Conservation (phyloP, 2,888 invertebrate species). For the Dichetophora obliterata region DNA sequence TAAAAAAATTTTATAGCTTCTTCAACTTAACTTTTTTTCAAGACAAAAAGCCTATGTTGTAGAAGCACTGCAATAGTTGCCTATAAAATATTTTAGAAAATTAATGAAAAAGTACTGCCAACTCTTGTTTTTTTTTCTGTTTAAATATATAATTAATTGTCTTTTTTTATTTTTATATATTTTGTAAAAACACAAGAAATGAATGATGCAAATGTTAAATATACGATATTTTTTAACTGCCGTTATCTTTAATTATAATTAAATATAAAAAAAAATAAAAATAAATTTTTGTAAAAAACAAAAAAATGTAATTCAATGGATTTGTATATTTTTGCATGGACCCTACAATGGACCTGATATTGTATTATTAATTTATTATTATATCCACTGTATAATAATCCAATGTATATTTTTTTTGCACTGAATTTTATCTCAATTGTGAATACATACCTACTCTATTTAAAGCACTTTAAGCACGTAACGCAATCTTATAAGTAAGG, state of each 20-base stretch:
- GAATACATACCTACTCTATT: not conserved
- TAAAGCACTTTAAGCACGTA: not conserved
- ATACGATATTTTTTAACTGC: constrained; percentile 51
- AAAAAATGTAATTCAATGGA: not conserved
- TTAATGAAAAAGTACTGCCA: constrained; percentile 20
- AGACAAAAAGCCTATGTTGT: not conserved
- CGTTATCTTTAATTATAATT: constrained; percentile 59
- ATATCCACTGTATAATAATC: not conserved
- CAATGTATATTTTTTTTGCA: not conserved
- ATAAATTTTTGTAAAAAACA: constrained; percentile 48
- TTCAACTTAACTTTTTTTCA: not conserved
- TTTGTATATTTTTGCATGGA: not conserved
- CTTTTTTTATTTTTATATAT: constrained; percentile 40
- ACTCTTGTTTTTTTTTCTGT: constrained; percentile 29
- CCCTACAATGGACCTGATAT: not conserved
- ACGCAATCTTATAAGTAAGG: no score
- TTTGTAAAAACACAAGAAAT: constrained; percentile 38
- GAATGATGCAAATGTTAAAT: constrained; percentile 53
- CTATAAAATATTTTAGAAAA: constrained; percentile 2
- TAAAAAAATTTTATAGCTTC: not conserved
- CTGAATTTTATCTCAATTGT: not conserved
- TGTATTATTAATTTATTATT: not conserved
- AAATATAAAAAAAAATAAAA: constrained; percentile 55
- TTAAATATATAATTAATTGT: constrained; percentile 19
- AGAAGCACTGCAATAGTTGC: constrained; percentile 15